phyloP scores from a whole-genome alignment of 2,888 invertebrate genomes.

The Dryadula phaetusa region DNA sequence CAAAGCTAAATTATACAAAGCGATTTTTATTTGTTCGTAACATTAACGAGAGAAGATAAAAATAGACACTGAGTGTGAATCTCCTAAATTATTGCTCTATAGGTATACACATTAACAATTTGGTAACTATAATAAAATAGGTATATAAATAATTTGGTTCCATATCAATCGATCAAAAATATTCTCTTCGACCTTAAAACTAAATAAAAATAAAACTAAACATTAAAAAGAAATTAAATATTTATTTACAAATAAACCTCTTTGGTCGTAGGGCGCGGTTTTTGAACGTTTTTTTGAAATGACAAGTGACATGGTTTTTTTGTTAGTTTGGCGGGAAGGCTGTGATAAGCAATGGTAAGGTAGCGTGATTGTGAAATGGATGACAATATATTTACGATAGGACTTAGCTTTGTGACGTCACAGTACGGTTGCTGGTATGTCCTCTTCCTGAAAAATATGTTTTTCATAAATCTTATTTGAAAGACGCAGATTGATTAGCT shows the following conservation, averaged over 20 bases:
- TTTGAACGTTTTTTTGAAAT: conserved; percentile 48
- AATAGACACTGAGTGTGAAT: conserved; percentile 71
- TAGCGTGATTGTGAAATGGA: conserved; percentile 72
- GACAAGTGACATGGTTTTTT: conserved; percentile 59
- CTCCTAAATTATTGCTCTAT: conserved; percentile 74
- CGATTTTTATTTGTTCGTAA: conserved; percentile 65
- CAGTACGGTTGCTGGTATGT: conserved; percentile 79
- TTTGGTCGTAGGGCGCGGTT: conserved; percentile 56
- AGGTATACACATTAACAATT: conserved; percentile 69
- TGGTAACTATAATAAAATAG: conserved; percentile 49
- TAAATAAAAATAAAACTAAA: conserved; percentile 52
- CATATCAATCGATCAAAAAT: conserved; percentile 52
- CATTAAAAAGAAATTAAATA: conserved; percentile 49
- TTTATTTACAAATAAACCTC: conserved; percentile 67
- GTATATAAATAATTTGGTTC: conserved; percentile 66
- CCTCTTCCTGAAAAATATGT: conserved; percentile 70
- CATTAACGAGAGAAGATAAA: conserved; percentile 68
- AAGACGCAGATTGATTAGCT: not conserved
- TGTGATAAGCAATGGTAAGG: conserved; percentile 76
- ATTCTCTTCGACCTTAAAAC: conserved; percentile 40
- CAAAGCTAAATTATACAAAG: conserved; percentile 57
- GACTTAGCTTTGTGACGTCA: conserved; percentile 81
- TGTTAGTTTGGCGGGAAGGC: conserved; percentile 58
- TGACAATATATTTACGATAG: conserved; percentile 75
- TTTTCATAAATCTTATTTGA: conserved; percentile 8